Percentiles rank a stretch among this genome's conserved stretches.
These are phyloP conservation scores for Carlito syrichta DNA, from an alignment of 2,113 vertebrate species.

Conservation along the genomic window DNA sequence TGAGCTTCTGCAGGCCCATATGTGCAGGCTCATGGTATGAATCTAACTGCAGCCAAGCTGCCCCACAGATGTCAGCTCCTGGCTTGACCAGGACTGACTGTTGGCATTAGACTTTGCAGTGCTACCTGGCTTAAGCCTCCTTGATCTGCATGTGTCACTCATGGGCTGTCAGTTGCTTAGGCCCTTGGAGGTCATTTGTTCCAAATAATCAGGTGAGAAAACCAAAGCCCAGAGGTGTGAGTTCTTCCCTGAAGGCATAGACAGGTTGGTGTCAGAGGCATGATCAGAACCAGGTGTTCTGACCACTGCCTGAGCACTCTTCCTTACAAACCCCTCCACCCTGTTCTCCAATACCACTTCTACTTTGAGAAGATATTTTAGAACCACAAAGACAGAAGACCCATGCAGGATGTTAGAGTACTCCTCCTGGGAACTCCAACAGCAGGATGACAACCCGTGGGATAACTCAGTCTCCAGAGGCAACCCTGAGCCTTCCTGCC, in stretches of 20 bases:
- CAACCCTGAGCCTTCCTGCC: neutral
- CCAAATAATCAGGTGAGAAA: neutral
- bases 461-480: neutral
- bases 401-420: neutral
- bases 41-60: neutral
- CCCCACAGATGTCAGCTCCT: neutral
- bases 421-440: neutral
- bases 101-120: neutral
- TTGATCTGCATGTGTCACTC: neutral
- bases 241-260: neutral
- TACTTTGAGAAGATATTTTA: neutral
- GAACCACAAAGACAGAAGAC: neutral
- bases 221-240: neutral
- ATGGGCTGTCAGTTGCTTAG: neutral
- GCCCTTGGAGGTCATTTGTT: neutral
- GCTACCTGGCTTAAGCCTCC: neutral
- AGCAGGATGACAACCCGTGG: rapidly evolving
- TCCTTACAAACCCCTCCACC: neutral
- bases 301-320: neutral
- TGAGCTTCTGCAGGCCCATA: neutral
- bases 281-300: neutral
- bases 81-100: neutral
- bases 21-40: neutral
- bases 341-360: neutral
- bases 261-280: neutral